Base-by-base conservation (phyloP, 1,140 invertebrate genomes). In the Papilio polytes region DNA sequence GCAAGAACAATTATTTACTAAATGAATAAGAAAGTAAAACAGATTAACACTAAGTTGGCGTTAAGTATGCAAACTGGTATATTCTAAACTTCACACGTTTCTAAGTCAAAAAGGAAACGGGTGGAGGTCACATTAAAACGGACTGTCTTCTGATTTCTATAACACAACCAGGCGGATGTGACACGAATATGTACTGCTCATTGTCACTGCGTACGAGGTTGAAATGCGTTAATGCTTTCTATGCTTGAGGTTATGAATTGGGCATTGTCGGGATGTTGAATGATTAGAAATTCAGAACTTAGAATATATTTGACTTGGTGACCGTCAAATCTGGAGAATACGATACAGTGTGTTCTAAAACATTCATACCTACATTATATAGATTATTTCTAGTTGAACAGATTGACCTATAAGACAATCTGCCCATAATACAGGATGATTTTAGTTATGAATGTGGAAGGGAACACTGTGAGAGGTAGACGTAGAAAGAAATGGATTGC, bases 141-240 rank as follows among this genome's bases (percentile, higher is more conserved):
- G 77, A 79, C 74, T 80, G 46, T 82, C 74, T 12, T 46, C 56
- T 72, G 66, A 70, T 84, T 86, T 85, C 84, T 83, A 84, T 80
- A 46, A 48, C 31, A 78, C 48, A 31, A 3, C 20, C 48, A 20
- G 8, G 8, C 80, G 83, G 82, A 82, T 81, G 80, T 86, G 83
- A 84, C 83, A 85, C 48, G 79, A 82, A 83, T 85, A 10, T 56
- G 15, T 51, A 51, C 4, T 15, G 15, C n/a, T 22, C 31, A 70
- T 44, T 72, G 80, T 83, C 78, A 56, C 48, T 74, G 36, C 73
- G n/a, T 56, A 56, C n/a, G 53, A 56, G n/a, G 53, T 51, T 51
- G 15, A 20, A 56, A 46, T 44, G 51, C 53, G 48, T 59, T 73
- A 56, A 80, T 74, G 79, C 51, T 80, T 51, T 81, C 70, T 70